Percentiles rank a stretch among this genome's conserved stretches.
phyloP scores from a whole-genome alignment of 2,888 invertebrate genomes.

The Pterostichus niger region DNA sequence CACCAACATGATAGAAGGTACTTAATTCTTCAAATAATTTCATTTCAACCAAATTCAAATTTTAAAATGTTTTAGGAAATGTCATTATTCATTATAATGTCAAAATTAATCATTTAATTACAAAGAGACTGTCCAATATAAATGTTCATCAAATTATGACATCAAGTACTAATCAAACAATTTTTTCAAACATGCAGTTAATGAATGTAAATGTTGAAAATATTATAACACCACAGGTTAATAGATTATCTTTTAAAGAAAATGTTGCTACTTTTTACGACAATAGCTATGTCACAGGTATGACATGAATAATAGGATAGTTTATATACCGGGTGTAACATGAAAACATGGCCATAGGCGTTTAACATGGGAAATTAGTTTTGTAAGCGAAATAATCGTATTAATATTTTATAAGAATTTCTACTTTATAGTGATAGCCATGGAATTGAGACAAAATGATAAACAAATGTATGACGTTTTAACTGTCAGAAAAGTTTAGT shows the following conservation, averaged over 20 bases:
- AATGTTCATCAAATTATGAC: conserved; percentile 21
- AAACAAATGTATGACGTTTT: no score
- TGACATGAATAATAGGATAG: neutral
- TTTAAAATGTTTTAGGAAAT: conserved; percentile 22
- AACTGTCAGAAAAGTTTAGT: no score
- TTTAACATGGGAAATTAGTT: no score
- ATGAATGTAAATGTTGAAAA: conserved; percentile 46
- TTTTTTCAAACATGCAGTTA: conserved; percentile 46
- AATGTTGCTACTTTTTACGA: conserved; percentile 33
- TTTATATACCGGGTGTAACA: no score
- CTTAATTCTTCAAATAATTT: neutral
- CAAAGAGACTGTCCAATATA: conserved; percentile 28
- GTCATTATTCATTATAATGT: conserved; percentile 29
- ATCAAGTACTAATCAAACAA: conserved; percentile 44
- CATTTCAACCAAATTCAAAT: neutral
- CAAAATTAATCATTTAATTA: conserved; percentile 45
- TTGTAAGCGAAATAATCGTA: no score
- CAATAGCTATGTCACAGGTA: conserved; percentile 41
- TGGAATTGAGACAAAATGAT: no score
- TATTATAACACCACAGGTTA: conserved; percentile 27
- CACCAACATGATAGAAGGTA: conserved; percentile 16
- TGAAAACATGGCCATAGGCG: no score
- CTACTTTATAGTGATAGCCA: no score
- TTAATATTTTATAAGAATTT: no score
- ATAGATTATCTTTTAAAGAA: conserved; percentile 39